Evolutionary conservation across 2,797 vertebrate genomes (phyloP).

Genomic region (Enteromius argenteus): DNA sequence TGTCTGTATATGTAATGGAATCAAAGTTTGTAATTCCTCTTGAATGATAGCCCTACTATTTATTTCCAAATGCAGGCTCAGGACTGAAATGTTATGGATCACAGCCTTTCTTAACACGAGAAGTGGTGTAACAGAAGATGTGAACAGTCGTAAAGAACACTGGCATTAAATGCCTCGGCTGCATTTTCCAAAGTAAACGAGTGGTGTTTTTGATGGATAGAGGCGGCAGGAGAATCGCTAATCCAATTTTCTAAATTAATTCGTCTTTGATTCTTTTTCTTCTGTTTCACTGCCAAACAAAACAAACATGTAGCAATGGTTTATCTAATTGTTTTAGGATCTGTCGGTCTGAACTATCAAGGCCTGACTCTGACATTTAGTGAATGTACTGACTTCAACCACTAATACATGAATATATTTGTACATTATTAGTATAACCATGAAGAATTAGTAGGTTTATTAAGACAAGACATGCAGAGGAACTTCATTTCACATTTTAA

Average conservation of each 20-base stretch:
- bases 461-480: neutral
- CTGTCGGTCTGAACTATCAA: neutral
- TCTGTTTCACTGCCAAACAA: slow-evolving; percentile 48
- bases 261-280: slow-evolving; percentile 47
- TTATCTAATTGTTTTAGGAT: slow-evolving; percentile 37
- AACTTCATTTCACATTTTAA: neutral
- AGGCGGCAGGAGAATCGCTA: slow-evolving; percentile 50
- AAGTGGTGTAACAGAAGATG: slow-evolving; percentile 54
- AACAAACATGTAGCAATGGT: slow-evolving; percentile 51
- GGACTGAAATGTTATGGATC: slow-evolving; percentile 54
- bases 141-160: slow-evolving; percentile 55
- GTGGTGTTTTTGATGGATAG: slow-evolving; percentile 57
- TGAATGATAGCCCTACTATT: slow-evolving; percentile 58
- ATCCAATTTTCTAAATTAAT: slow-evolving; percentile 56
- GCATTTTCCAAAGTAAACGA: slow-evolving; percentile 58
- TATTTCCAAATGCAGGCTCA: slow-evolving; percentile 54
- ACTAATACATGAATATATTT: neutral
- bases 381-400: neutral
- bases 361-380: neutral
- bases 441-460: neutral
- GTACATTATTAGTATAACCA: neutral
- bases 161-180: slow-evolving; percentile 55
- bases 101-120: slow-evolving; percentile 46
- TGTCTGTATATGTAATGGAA: slow-evolving; percentile 56
- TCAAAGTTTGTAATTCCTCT: slow-evolving; percentile 55